Conservation (phyloP, 2,113 vertebrate genomes). For the Zingel zingel region DNA sequence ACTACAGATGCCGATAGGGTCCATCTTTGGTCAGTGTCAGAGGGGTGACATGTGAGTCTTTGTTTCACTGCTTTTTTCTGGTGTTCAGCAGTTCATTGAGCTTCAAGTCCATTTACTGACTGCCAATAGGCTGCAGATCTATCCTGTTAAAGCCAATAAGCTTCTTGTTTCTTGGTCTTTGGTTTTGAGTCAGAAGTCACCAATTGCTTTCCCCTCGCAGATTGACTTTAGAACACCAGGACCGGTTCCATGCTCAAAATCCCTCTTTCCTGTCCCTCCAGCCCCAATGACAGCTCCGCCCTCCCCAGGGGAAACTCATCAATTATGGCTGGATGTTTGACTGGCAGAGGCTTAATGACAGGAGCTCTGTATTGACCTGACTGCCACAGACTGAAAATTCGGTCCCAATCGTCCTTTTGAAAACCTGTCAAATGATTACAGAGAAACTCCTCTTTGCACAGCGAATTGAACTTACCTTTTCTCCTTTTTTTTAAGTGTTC, state of each 20-base stretch:
- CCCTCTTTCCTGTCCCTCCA: slow-evolving; percentile 56
- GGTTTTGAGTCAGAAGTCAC: slow-evolving; percentile 56
- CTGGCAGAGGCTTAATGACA: slow-evolving; percentile 85
- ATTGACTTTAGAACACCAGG: slow-evolving; percentile 38
- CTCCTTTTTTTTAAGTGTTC: slow-evolving; percentile 12
- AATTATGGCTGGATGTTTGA: slow-evolving; percentile 85
- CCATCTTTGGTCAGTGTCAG: slow-evolving; percentile 5
- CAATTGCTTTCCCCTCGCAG: slow-evolving; percentile 42
- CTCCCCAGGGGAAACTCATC: slow-evolving; percentile 82
- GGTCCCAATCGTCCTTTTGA: slow-evolving; percentile 72
- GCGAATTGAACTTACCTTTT: slow-evolving; percentile 24
- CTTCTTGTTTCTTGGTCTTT: slow-evolving; percentile 58
- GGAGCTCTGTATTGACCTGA: slow-evolving; percentile 82
- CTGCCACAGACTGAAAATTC: slow-evolving; percentile 78
- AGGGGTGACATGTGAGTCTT: slow-evolving; percentile 8
- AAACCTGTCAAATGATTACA: slow-evolving; percentile 75
- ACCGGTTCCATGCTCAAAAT: slow-evolving; percentile 52
- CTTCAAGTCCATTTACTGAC: slow-evolving; percentile 38
- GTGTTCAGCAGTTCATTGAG: slow-evolving; percentile 46
- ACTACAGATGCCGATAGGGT: slow-evolving; percentile 27
- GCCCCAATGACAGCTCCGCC: slow-evolving; percentile 69
- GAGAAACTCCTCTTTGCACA: slow-evolving; percentile 39
- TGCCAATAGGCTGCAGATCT: slow-evolving; percentile 40
- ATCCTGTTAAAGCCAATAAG: slow-evolving; percentile 62
- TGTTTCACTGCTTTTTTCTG: not conserved